Base-by-base conservation (phyloP, 2,888 invertebrate species). In the Aplocera efformata region DNA sequence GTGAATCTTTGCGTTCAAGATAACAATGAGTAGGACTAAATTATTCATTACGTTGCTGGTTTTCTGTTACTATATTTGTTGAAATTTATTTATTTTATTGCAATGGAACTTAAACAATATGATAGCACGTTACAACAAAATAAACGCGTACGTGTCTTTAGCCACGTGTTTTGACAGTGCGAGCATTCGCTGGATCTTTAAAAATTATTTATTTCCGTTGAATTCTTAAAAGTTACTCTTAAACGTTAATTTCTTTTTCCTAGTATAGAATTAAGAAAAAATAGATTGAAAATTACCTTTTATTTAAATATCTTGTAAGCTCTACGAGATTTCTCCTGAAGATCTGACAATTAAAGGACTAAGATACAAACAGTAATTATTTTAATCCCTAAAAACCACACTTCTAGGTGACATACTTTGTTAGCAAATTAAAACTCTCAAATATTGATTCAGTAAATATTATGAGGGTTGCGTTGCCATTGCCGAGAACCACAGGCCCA, bases 371-470 rank as follows among this genome's bases (percentile, higher is more conserved):
- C 22, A 31, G 13, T 33, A 28, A 28, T 23, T 31, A 36, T 42
- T 10, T 8, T 10, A 41, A 41, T 32, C 10, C 23, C 25, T 29
- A 34, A 31, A 41, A 42, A 47, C 31, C 43, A 35, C 32, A 42
- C 37, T 35, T 37, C 39, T 52, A 56, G 54, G 54, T 41, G 46
- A 54, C 55, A 53, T 58, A 56, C 60, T 61, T 58, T 54, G 60
- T 55, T 58, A 65, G 62, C 67, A 72, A 68, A 71, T 72, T 67
- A 69, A 67, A 57, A 58, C 58, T 53, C 56, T 67, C 60, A 67
- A 72, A 77, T 68, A 72, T 77, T 75, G 64, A 68, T 63, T 50
- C 51, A 58, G 56, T 57, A 59, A 72, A 72, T 65, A 67, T 63
- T 60, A 53, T 49, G 58, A 62, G 60, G 65, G 64, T 55, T 60